Evolutionary conservation across 2,797 vertebrate species (phyloP).

Genomic region (Ibycter americanus): DNA sequence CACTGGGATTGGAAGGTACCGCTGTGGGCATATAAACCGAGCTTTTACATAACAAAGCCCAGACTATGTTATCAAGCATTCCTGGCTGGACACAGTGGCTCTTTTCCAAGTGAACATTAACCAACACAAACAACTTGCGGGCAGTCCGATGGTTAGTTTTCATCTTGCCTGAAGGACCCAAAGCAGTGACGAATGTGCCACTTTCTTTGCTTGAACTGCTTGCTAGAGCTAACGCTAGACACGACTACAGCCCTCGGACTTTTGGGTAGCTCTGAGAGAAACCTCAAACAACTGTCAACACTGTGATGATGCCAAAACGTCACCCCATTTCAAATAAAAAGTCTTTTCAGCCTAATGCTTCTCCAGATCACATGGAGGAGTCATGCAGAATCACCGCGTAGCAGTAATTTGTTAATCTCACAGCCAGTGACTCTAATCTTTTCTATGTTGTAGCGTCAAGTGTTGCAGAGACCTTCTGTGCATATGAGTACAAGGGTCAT

Average conservation of each 20-base stretch:
- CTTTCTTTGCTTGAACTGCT: not conserved
- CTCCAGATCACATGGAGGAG: not conserved
- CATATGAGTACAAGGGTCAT: not conserved
- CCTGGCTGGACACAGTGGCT: not conserved
- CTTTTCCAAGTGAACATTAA: not conserved
- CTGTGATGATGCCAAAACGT: not conserved
- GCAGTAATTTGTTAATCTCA: not conserved
- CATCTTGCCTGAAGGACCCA: not conserved
- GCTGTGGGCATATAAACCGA: not conserved
- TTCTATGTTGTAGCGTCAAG: not conserved
- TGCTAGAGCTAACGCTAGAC: not conserved
- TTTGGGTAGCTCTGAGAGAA: not conserved
- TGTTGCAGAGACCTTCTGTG: not conserved
- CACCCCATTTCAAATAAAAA: not conserved
- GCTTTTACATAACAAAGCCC: not conserved
- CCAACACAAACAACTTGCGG: not conserved
- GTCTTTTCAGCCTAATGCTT: not conserved
- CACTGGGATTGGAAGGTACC: not conserved
- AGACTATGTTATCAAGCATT: not conserved
- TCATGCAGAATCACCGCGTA: not conserved
- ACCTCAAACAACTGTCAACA: not conserved
- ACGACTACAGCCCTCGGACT: not conserved
- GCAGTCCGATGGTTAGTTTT: not conserved
- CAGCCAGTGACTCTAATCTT: not conserved
- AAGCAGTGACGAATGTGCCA: not conserved